Base-by-base conservation (phyloP, 1,140 invertebrate species). In the Drosophila repletoides region DNA sequence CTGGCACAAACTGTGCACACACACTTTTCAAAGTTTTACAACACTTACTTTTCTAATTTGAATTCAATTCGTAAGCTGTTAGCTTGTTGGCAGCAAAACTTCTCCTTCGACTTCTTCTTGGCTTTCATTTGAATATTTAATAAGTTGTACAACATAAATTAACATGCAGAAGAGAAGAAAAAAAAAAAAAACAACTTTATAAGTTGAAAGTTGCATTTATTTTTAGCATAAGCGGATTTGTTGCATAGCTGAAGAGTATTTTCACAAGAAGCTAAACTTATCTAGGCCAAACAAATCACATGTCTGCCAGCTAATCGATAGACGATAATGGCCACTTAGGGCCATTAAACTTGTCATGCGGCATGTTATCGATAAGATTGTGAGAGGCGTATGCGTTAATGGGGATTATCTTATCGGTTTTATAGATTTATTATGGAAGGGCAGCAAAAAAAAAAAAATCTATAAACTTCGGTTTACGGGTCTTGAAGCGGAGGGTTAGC, bases 221-320 rank as follows among this genome's bases (percentile, higher is more conserved):
- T n/a, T n/a, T n/a, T n/a, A n/a, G n/a, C n/a, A n/a, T n/a, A n/a
- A n/a, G n/a, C n/a, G n/a, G n/a, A n/a, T n/a, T n/a, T n/a, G n/a
- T n/a, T n/a, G n/a, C n/a, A n/a, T n/a, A n/a, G n/a, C n/a, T n/a
- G n/a, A 10, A 49, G 12, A 21, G 6, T 28, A 2, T 45, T 45
- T 28, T 14, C 3, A 12, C 24, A 15, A 15, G 19, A 49, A 36
- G 36, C n/a, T n/a, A 36, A 1, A 3, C 28, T n/a, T 3, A 21
- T 10, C 5, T 48, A 21, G 29, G 6, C 64, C 66, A 38, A 48
- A 55, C 41, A 63, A 75, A 55, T 75, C 71, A 74, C 72, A 65
- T 76, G 64, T 45, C 43, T 51, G n/a, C n/a, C 5, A 12, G 46
- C 24, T 52, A 64, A 68, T 52, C 55, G 31, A 63, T 45, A 58